phyloP scores from a whole-genome alignment of 30 jellyfish, hydroid and myxozoan genomes.

The Haliclystus octoradiatus region DNA sequence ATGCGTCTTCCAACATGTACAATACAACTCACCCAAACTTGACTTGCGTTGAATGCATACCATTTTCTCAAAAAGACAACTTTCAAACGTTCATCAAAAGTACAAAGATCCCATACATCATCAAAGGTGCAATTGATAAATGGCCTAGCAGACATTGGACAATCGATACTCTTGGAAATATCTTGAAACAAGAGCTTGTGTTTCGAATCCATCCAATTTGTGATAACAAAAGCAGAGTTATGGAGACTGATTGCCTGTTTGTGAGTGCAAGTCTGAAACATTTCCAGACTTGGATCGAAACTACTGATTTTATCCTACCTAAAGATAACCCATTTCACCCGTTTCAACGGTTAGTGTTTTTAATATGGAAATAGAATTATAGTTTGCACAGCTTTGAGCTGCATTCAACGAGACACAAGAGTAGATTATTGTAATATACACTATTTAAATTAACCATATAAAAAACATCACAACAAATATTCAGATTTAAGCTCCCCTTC shows the following conservation, averaged over 20 bases:
- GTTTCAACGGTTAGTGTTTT: background rate
- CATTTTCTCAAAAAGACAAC: too few species aligned
- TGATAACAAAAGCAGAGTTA: background rate
- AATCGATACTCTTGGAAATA: background rate
- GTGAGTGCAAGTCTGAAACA: conserved; percentile 22
- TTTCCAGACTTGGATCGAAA: conserved; percentile 27
- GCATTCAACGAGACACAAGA: too few species aligned
- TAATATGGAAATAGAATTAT: background rate
- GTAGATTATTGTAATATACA: too few species aligned
- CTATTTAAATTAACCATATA: too few species aligned
- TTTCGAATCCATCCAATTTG: background rate
- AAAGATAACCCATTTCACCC: background rate
- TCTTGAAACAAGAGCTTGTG: background rate
- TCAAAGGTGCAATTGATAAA: background rate
- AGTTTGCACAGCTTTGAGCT: too few species aligned
- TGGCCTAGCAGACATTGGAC: background rate
- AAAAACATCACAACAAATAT: too few species aligned
- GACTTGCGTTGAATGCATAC: too few species aligned
- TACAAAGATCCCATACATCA: background rate
- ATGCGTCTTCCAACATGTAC: too few species aligned
- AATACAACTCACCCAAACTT: too few species aligned
- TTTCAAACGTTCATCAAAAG: too few species aligned
- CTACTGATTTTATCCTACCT: background rate
- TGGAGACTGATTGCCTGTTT: conserved; percentile 54
- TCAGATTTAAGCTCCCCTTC: too few species aligned